Evolutionary conservation across 2,113 vertebrate species (phyloP).

Genomic region (Ceyx cyanopectus): DNA sequence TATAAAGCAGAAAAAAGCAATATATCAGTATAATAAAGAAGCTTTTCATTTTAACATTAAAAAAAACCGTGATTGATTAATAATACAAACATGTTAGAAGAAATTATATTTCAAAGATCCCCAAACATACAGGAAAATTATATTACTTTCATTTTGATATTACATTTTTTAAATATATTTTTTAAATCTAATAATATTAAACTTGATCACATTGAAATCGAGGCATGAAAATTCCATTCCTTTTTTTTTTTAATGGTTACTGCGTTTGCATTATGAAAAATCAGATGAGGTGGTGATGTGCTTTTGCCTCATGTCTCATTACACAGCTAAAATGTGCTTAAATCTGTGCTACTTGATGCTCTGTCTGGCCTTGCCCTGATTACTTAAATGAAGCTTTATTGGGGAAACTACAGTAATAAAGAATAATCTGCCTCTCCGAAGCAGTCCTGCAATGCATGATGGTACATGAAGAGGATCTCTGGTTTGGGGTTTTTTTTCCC

Average conservation of each 20-base stretch:
- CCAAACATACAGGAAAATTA: neutral
- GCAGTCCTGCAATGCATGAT: neutral
- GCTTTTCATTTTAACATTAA: rapidly evolving
- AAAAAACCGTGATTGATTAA: neutral
- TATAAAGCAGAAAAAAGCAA: neutral
- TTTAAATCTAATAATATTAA: neutral
- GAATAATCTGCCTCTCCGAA: neutral
- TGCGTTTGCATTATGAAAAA: neutral
- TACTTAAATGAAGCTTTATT: conserved; percentile 35
- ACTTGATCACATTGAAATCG: neutral
- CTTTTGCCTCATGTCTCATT: neutral
- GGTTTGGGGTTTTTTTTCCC: rapidly evolving
- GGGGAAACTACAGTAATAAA: neutral
- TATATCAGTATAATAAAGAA: neutral
- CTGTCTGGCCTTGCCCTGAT: neutral
- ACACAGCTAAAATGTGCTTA: neutral
- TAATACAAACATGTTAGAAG: neutral
- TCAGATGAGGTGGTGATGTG: neutral
- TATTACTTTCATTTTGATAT: neutral
- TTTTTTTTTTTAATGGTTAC: neutral
- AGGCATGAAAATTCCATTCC: neutral
- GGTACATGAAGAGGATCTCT: neutral
- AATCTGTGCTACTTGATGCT: neutral
- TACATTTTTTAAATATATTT: neutral
- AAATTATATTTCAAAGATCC: neutral